These are phyloP conservation scores for Drosophila lutescens DNA, from an alignment of 2,888 invertebrate genomes.

Conservation along the genomic window DNA sequence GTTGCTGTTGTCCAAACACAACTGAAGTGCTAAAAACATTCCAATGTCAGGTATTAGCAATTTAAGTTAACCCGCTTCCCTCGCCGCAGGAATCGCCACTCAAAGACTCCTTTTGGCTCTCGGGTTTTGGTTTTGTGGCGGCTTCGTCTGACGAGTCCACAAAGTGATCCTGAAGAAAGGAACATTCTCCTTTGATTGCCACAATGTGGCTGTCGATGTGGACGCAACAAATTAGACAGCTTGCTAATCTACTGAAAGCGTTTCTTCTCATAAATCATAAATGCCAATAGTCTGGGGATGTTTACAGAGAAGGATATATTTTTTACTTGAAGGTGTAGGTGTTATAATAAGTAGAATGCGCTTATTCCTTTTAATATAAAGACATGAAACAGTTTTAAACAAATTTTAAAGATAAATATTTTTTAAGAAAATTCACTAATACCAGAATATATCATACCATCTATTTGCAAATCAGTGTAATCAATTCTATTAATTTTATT, in stretches of 20 bases:
- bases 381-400: no score
- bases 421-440: no score
- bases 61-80: conserved; percentile 61
- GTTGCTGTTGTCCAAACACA: conserved; percentile 75
- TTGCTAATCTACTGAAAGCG: conserved; percentile 42
- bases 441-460: no score
- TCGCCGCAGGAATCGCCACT: conserved; percentile 2
- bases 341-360: no score
- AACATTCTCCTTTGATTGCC: conserved; percentile 39
- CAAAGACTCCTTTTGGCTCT: neutral
- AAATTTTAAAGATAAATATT: no score
- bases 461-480: no score
- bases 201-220: conserved; percentile 43
- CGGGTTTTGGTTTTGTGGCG: conserved; percentile 8
- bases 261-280: conserved; percentile 38
- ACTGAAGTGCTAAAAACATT: conserved; percentile 77
- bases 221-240: conserved; percentile 35
- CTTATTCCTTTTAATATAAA: no score
- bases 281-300: neutral
- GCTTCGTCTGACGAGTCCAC: conserved; percentile 24
- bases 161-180: conserved; percentile 38
- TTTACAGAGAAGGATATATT: no score
- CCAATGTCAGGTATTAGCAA: conserved; percentile 79
- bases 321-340: neutral
- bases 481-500: no score